phyloP scores from a whole-genome alignment of 2,113 vertebrate species.

The Aptenodytes forsteri region DNA sequence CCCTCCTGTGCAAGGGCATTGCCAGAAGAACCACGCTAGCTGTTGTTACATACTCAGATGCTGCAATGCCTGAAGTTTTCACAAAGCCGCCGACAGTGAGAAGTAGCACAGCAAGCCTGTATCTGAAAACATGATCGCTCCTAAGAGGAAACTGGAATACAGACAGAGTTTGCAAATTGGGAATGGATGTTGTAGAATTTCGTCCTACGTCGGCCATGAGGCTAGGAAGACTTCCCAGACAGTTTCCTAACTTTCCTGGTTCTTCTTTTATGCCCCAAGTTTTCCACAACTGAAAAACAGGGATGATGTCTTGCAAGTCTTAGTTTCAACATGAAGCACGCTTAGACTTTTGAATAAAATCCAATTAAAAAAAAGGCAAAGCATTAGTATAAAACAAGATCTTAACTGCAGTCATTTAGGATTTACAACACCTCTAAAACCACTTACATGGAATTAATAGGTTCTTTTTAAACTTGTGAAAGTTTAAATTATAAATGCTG shows the following conservation, averaged over 20 bases:
- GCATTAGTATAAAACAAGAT: background rate
- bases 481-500: constrained; percentile 31
- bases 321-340: background rate
- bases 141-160: background rate
- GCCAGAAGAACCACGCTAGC: background rate
- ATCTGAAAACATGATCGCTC: background rate
- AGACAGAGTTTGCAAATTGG: background rate
- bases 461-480: constrained; percentile 40
- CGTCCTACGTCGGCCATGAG: background rate
- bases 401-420: constrained; percentile 12
- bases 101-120: background rate
- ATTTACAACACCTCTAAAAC: constrained; percentile 32
- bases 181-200: background rate
- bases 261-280: background rate
- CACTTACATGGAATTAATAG: constrained; percentile 17
- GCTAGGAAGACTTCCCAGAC: background rate
- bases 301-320: background rate
- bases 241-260: background rate
- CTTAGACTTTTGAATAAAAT: background rate
- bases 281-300: background rate
- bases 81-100: background rate
- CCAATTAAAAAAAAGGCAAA: background rate
- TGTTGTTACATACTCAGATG: background rate
- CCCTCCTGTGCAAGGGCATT: background rate
- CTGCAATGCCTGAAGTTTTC: background rate